phyloP scores from a whole-genome alignment of 2,113 vertebrate species.

The Buteo buteo region DNA sequence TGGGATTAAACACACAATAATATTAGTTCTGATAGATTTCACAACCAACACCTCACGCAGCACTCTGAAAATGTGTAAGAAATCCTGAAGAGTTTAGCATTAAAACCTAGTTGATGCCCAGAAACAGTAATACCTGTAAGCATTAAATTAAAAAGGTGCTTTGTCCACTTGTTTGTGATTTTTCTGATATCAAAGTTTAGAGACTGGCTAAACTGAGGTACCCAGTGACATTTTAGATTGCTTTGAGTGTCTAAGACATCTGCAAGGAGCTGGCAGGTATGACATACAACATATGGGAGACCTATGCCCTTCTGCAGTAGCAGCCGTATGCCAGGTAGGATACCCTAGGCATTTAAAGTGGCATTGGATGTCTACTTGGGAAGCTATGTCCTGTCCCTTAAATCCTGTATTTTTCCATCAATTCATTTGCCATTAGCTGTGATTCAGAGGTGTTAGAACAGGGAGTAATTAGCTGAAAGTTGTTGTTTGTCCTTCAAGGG shows the following conservation, averaged over 20 bases:
- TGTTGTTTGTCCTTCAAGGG: background rate
- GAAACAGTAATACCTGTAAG: background rate
- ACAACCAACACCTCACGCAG: background rate
- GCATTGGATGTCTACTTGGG: background rate
- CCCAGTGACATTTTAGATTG: background rate
- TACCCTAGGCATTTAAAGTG: background rate
- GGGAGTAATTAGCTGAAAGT: background rate
- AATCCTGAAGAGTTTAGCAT: background rate
- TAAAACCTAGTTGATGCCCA: background rate
- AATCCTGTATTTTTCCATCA: background rate
- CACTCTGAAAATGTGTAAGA: background rate
- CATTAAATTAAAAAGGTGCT: background rate
- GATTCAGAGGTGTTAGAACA: background rate
- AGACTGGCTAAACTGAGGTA: background rate
- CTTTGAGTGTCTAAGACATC: background rate
- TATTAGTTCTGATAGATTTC: background rate
- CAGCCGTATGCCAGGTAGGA: background rate
- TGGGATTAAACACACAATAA: background rate
- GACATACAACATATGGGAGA: background rate
- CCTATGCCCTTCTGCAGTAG: background rate
- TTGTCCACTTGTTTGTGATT: background rate
- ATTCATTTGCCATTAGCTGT: background rate
- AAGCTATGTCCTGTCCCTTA: background rate
- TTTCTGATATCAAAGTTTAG: background rate
- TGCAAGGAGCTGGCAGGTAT: background rate